These are phyloP conservation scores for Chelmon rostratus DNA, from an alignment of 2,797 vertebrate genomes.

Conservation along the genomic window DNA sequence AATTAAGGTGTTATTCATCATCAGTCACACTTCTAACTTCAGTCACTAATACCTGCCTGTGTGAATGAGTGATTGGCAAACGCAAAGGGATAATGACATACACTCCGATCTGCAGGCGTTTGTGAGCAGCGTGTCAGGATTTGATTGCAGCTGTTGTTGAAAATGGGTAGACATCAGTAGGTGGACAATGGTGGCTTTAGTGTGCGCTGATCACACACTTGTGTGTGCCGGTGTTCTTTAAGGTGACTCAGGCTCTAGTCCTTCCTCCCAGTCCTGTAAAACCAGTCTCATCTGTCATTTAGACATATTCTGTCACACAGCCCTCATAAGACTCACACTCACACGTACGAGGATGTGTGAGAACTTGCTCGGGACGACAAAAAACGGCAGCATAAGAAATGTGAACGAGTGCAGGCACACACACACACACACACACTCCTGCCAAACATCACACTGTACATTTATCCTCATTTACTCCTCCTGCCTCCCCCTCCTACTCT, in stretches of 20 bases:
- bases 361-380: constrained; percentile 15
- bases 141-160: constrained; percentile 57
- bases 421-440: constrained; percentile 24
- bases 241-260: background rate
- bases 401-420: constrained; percentile 5
- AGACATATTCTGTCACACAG: background rate
- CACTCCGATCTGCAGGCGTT: constrained; percentile 38
- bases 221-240: background rate
- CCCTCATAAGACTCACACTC: background rate
- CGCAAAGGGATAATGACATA: constrained; percentile 52
- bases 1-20: constrained; percentile 53
- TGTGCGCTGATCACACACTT: constrained; percentile 20
- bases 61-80: constrained; percentile 51
- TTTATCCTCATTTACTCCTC: constrained; percentile 79
- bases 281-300: constrained; percentile 41
- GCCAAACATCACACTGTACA: constrained; percentile 59
- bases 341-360: background rate
- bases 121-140: constrained; percentile 20
- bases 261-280: constrained; percentile 35
- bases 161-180: constrained; percentile 35
- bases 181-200: constrained; percentile 31
- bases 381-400: constrained; percentile 35
- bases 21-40: constrained; percentile 17
- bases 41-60: constrained; percentile 23
- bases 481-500: constrained; percentile 49